These are phyloP conservation scores for Grammomys dolichurus DNA, from an alignment of 2,113 vertebrate species.

Conservation along the genomic window DNA sequence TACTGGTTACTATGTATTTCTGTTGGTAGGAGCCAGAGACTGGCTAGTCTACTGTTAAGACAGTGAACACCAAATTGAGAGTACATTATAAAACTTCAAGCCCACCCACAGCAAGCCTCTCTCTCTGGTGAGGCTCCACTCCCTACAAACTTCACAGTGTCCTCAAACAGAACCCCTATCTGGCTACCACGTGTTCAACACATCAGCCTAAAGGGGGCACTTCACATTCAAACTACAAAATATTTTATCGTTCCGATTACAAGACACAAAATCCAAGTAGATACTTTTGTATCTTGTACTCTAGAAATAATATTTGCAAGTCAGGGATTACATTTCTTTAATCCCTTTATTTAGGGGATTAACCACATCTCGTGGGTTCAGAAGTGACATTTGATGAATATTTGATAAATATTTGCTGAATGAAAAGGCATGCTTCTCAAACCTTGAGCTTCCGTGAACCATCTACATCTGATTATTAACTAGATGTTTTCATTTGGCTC, in stretches of 20 bases:
- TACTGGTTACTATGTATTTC: neutral
- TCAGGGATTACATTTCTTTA: neutral
- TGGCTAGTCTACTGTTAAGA: neutral
- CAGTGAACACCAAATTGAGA: neutral
- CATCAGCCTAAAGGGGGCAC: neutral
- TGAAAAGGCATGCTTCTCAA: neutral
- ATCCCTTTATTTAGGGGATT: slow-evolving; percentile 3
- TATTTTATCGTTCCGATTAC: slow-evolving; percentile 4
- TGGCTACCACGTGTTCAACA: neutral
- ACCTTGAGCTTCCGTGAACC: neutral
- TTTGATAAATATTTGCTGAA: slow-evolving; percentile 48
- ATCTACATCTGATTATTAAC: slow-evolving; percentile 9
- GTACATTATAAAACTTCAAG: neutral
- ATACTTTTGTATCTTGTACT: slow-evolving; percentile 29
- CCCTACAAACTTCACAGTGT: too few relatives aligned
- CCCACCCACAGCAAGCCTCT: too few relatives aligned
- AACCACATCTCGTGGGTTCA: neutral
- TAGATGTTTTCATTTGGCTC: slow-evolving; percentile 50
- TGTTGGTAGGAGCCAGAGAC: neutral
- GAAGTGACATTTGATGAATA: slow-evolving; percentile 35
- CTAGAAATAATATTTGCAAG: slow-evolving; percentile 28
- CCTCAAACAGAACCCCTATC: neutral
- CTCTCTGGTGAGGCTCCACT: neutral
- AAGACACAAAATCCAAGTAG: neutral
- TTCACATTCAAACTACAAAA: neutral